A percentile compares a stretch with the other conserved stretches of the same genome.
Evolutionary conservation across 2,113 vertebrate genomes (phyloP).

Genomic region (Sula dactylatra): DNA sequence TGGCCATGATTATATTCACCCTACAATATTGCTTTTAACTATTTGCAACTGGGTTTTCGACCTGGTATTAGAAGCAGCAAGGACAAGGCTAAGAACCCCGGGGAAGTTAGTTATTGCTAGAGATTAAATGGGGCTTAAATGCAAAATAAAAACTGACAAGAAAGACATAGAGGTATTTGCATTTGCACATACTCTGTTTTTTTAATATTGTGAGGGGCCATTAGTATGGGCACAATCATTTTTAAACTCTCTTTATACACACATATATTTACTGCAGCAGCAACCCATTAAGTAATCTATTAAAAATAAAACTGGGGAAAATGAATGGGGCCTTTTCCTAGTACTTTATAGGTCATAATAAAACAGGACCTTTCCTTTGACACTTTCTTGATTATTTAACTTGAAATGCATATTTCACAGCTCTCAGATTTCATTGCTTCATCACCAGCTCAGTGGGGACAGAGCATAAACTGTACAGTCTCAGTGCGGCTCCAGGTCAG

Average conservation of each 20-base stretch:
- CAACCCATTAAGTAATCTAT: neutral
- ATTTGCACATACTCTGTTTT: neutral
- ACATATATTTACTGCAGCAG: neutral
- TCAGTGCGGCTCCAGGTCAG: neutral
- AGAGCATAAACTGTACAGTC: neutral
- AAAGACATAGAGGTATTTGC: neutral
- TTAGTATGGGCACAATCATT: neutral
- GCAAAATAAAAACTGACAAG: neutral
- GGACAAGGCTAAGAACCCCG: neutral
- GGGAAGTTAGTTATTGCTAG: neutral
- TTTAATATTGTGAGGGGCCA: neutral
- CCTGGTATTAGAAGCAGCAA: neutral
- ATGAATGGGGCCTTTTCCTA: neutral
- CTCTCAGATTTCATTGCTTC: slow-evolving; percentile 11
- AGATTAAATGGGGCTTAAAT: neutral
- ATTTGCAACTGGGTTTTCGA: neutral
- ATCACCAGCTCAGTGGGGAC: neutral
- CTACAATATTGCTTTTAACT: neutral
- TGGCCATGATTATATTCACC: neutral
- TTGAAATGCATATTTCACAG: neutral
- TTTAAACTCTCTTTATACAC: neutral
- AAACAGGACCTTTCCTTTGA: slow-evolving; percentile 18
- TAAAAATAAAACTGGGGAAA: neutral
- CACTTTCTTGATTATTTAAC: slow-evolving; percentile 10
- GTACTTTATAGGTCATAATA: slow-evolving; percentile 21